Base-by-base conservation (phyloP, 2,888 invertebrate genomes). In the Eudemis profundana region DNA sequence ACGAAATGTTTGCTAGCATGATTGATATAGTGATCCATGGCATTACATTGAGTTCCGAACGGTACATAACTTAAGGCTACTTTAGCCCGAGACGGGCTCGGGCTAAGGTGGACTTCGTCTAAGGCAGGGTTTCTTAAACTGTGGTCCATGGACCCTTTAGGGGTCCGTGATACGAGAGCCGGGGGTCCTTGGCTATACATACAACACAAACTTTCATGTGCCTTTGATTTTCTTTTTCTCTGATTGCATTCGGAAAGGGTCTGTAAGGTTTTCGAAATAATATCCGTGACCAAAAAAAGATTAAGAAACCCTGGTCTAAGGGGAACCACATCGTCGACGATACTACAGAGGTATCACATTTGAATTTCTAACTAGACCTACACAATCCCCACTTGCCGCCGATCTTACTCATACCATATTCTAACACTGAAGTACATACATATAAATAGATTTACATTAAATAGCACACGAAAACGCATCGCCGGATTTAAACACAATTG, bases 311-410 rank as follows among this genome's bases (percentile, higher is more conserved):
- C n/a, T n/a, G n/a, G 73, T 79, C 79, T 81, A 82, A 76, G 74
- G 79, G 79, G 74, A 75, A 78, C 73, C 69, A 75, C 76, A 69
- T 74, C 76, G 72, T 70, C 72, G 73, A 76, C 29, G 79, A 78
- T 84, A 81, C 82, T 81, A 81, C 72, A 57, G 69, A 81, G 78
- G 84, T 85, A 85, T 84, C 84, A 85, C 83, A 84, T 79, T 81
- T 83, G 74, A 78, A 77, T 82, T 75, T 77, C 78, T 81, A 82
- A 76, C 77, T 79, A 79, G 71, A 27, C 64, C 65, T 65, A 70
- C 69, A 69, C 70, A 69, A 68, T 70, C 70, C 68, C 71, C 50
- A 23, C 50, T 51, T 29, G 17, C 59, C 60, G 61, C 66, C 62
- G 68, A 71, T 69, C 74, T 69, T 75, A 78, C 77, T 79, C 68